A percentile compares a stretch with the other conserved stretches of the same genome.
Evolutionary conservation across 1,140 invertebrate species (phyloP).

Genomic region (Drosophila nikananu): DNA sequence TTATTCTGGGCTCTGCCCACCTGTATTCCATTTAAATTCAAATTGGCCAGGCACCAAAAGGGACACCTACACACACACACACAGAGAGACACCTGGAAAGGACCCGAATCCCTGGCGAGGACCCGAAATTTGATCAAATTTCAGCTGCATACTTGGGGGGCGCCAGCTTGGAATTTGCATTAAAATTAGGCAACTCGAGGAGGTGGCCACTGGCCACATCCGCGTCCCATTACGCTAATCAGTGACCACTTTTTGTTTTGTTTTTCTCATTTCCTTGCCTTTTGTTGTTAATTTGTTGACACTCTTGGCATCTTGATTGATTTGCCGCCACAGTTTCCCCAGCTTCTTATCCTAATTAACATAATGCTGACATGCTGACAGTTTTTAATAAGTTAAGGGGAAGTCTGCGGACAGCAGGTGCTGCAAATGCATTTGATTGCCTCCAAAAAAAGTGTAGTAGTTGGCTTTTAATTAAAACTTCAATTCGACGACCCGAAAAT

Average conservation of each 20-base stretch:
- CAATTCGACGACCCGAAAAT: conserved; percentile 38
- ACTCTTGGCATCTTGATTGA: conserved; percentile 53
- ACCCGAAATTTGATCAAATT: conserved; percentile 56
- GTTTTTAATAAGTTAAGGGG: conserved; percentile 64
- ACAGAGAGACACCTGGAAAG: neutral
- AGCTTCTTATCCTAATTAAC: conserved; percentile 50
- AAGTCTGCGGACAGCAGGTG: conserved; percentile 39
- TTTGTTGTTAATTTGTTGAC: conserved; percentile 44
- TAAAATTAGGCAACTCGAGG: conserved; percentile 49
- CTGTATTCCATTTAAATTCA: conserved; percentile 42
- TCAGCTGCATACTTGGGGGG: conserved; percentile 37
- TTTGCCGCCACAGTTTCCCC: conserved; percentile 51
- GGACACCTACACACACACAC: neutral
- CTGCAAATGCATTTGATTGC: conserved; percentile 58
- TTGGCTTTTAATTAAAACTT: conserved; percentile 78
- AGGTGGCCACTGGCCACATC: neutral
- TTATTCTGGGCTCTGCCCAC: neutral
- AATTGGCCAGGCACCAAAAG: conserved; percentile 19
- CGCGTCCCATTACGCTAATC: conserved; percentile 64
- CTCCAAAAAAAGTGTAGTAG: conserved; percentile 28
- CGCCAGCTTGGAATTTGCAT: conserved; percentile 62
- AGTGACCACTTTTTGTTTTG: neutral
- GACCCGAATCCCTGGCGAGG: neutral
- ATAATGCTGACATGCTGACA: conserved; percentile 60
- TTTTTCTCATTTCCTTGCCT: neutral